Evolutionary conservation across 2,113 vertebrate species (phyloP).

Genomic region (Alexandromys fortis): DNA sequence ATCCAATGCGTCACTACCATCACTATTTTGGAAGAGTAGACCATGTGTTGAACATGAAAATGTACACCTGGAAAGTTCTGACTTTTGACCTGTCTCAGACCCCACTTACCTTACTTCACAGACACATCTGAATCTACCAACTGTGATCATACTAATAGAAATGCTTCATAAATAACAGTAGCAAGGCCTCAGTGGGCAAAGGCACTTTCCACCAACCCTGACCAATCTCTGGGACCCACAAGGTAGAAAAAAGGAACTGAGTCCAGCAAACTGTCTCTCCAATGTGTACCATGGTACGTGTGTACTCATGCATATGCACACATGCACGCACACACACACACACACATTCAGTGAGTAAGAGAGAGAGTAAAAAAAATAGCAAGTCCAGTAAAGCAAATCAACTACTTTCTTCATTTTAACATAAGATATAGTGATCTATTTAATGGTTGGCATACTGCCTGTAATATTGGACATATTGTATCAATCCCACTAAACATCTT

Average conservation of each 20-base stretch:
- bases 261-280: too few species aligned
- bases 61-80: background rate
- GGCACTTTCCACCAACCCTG: too few species aligned
- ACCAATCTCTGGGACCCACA: background rate
- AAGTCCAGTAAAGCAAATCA: background rate
- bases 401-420: conserved; percentile 29
- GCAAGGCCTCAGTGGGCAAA: background rate
- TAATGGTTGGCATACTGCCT: conserved; percentile 21
- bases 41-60: background rate
- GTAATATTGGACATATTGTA: conserved; percentile 8
- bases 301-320: background rate
- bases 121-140: background rate
- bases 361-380: background rate
- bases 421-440: conserved; percentile 10
- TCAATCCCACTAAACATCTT: conserved; percentile 7
- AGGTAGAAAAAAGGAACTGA: background rate
- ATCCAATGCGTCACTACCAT: background rate
- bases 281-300: background rate
- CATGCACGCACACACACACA: background rate
- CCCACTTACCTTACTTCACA: background rate
- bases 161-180: background rate
- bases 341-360: background rate
- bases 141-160: background rate
- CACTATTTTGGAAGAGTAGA: background rate
- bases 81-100: background rate